Conservation (phyloP, 92 coral and sea anemone species). For the Palythoa heliodiscus region DNA sequence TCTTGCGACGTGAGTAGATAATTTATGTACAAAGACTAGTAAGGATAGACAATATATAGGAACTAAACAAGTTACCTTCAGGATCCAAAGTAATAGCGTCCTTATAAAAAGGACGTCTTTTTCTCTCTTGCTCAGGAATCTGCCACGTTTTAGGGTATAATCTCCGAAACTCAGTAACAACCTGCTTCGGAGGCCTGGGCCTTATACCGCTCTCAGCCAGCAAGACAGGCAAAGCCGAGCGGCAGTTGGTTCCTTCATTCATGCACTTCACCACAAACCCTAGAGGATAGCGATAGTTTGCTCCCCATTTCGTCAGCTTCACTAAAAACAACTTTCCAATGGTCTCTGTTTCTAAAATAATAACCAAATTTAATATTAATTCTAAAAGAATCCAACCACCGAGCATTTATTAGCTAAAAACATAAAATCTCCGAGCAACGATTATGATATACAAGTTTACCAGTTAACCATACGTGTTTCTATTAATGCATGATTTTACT, state of each 20-base stretch:
- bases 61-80: slow-evolving; percentile 38
- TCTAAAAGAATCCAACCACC: background rate
- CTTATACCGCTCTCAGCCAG: slow-evolving; percentile 79
- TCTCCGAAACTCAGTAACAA: slow-evolving; percentile 52
- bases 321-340: slow-evolving; percentile 91
- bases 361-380: background rate
- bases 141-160: slow-evolving; percentile 69
- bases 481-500: too few relatives aligned
- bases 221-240: slow-evolving; percentile 62
- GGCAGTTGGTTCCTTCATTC: slow-evolving; percentile 57
- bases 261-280: slow-evolving; percentile 85
- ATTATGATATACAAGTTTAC: too few relatives aligned
- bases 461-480: too few relatives aligned
- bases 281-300: slow-evolving; percentile 83
- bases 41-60: background rate
- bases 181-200: slow-evolving; percentile 59
- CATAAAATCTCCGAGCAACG: too few relatives aligned
- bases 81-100: slow-evolving; percentile 83
- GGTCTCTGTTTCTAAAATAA: slow-evolving; percentile 69
- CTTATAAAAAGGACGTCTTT: slow-evolving; percentile 56
- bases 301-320: slow-evolving; percentile 92
- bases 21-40: too few relatives aligned
- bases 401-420: background rate
- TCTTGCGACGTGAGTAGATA: too few relatives aligned
- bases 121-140: slow-evolving; percentile 74